phyloP scores from a whole-genome alignment of 2,888 invertebrate species.

The Apamea sordens region DNA sequence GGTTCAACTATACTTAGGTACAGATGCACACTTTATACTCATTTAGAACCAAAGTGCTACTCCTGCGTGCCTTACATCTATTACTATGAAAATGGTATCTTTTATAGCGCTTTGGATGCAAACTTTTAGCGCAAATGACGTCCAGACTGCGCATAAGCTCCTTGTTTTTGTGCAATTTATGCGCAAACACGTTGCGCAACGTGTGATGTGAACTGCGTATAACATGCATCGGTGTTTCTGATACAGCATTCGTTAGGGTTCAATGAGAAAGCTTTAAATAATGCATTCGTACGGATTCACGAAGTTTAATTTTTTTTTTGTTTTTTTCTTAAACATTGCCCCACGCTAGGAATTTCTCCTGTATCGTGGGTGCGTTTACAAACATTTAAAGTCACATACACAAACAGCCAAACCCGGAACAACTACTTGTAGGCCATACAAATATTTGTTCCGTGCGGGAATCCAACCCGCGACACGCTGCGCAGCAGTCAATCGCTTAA shows the following conservation, averaged over 20 bases:
- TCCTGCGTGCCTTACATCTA: conserved; percentile 34
- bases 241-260: conserved; percentile 41
- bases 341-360: too few species aligned
- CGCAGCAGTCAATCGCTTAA: too few species aligned
- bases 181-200: conserved; percentile 43
- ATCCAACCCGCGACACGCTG: too few species aligned
- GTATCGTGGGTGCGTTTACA: too few species aligned
- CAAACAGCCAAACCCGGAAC: too few species aligned
- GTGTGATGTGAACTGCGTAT: conserved; percentile 56
- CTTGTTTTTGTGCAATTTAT: conserved; percentile 59
- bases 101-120: conserved; percentile 18
- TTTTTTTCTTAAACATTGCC: too few species aligned
- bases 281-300: background rate
- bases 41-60: conserved; percentile 40
- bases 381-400: too few species aligned
- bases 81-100: conserved; percentile 45
- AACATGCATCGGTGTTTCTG: conserved; percentile 34
- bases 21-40: conserved; percentile 32
- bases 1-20: conserved; percentile 25
- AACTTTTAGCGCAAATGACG: conserved; percentile 47
- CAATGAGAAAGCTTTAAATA: conserved; percentile 28
- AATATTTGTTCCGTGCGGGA: too few species aligned
- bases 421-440: too few species aligned
- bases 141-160: conserved; percentile 33
- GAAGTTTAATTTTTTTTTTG: too few species aligned